Conservation (phyloP, 2,888 invertebrate species). For the Linyphia triangularis region DNA sequence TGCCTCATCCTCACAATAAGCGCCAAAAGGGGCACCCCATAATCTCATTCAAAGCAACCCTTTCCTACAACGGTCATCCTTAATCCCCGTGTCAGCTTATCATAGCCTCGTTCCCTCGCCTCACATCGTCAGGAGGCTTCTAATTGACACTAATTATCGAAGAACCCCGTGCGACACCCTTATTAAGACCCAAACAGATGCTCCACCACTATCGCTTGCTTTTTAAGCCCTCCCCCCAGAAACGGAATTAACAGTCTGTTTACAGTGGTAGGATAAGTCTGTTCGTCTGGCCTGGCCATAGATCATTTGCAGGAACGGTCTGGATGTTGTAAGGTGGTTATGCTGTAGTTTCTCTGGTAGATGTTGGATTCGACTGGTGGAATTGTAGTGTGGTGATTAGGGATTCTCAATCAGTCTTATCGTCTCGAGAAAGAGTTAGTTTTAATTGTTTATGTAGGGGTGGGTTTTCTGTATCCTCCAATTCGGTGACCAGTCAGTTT, state of each 20-base stretch:
- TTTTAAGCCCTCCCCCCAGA: slow-evolving; percentile 55
- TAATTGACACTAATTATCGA: slow-evolving; percentile 71
- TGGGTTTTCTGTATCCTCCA: too few species aligned
- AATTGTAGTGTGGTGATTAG: too few species aligned
- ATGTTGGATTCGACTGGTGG: too few species aligned
- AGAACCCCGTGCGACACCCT: slow-evolving; percentile 50
- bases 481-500: too few species aligned
- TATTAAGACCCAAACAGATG: slow-evolving; percentile 37
- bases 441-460: too few species aligned
- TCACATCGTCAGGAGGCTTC: slow-evolving; percentile 57
- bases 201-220: slow-evolving; percentile 24
- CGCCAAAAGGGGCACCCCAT: neutral
- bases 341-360: too few species aligned
- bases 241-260: neutral
- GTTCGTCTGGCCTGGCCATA: neutral
- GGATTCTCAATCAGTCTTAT: too few species aligned
- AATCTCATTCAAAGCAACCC: neutral
- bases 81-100: slow-evolving; percentile 72
- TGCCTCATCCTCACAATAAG: neutral
- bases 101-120: slow-evolving; percentile 48
- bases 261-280: neutral
- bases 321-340: too few species aligned
- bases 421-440: too few species aligned
- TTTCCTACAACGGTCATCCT: slow-evolving; percentile 49
- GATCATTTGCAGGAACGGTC: neutral